These are phyloP conservation scores for Dichetophora obliterata DNA, from an alignment of 2,888 invertebrate species.

Conservation along the genomic window DNA sequence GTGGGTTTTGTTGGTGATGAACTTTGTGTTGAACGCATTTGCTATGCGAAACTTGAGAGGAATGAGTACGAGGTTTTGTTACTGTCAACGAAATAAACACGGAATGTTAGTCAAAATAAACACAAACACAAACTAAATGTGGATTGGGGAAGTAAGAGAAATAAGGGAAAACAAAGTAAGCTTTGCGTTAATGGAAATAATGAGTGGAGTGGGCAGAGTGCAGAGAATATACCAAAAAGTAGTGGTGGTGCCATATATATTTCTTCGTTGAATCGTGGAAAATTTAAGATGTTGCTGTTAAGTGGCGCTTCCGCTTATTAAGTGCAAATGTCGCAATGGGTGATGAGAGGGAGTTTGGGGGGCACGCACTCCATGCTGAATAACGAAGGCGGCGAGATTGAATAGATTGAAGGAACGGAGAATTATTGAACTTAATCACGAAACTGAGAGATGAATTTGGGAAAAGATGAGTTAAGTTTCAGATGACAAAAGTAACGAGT, in stretches of 20 bases:
- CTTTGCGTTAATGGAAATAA: background rate
- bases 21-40: too few species aligned
- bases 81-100: conserved; percentile 3
- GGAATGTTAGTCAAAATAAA: conserved; percentile 22
- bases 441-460: background rate
- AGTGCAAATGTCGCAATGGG: conserved; percentile 10
- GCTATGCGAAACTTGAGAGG: background rate
- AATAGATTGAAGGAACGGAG: background rate
- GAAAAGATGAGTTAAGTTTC: background rate
- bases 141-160: background rate
- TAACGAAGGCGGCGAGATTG: background rate
- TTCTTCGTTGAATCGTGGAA: background rate
- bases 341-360: background rate
- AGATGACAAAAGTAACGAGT: background rate
- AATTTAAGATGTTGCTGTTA: background rate
- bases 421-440: background rate
- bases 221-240: background rate
- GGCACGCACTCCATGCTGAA: background rate
- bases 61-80: background rate
- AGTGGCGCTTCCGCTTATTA: conserved; percentile 20
- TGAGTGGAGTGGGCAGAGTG: background rate
- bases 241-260: background rate
- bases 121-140: background rate
- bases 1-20: background rate
- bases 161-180: background rate